Evolutionary conservation across 2,888 invertebrate genomes (phyloP), one percentile per base, ranked within the genome.

Genomic region (Girardia tigrina): DNA sequence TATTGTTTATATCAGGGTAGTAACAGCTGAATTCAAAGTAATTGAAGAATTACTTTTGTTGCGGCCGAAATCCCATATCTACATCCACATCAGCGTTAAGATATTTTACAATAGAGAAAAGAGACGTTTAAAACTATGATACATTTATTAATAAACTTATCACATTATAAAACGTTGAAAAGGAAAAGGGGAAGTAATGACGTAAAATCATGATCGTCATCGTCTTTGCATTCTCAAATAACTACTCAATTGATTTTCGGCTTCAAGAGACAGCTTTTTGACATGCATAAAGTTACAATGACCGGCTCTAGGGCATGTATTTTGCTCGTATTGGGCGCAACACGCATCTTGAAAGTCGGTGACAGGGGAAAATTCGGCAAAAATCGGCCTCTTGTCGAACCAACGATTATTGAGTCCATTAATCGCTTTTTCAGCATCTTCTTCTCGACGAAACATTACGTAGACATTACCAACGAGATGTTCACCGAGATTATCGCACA

Each of bases 261-360:
- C 4, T 83, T 95, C 94, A 78, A 94, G 88, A 0, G 95, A 95
- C 80, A 98, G 97, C 14, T 97, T 97, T 83, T 98, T 98, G 84
- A 98, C 87, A 83, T 98, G 98, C 98, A 99, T 99, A 86, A 98
- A 99, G 86, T 99, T 99, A 85, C 98, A 98, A 86, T 99, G 99
- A 42, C 97, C 98, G 80, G 94, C 94, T 76, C 97, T 88, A 0
- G 94, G 95, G 84, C 98, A 98, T 86, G 95, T 97, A 0, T 94
- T 95, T 92, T 95, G 94, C 86, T 98, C 97, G 84, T 98, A 98
- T 86, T 98, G 98, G 42, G 98, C 90, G 83, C 98, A 98, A 83
- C 98, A 97, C 0, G 97, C 97, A 86, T 98, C 98, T 80, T 97
- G 89, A 84, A 99, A 98, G 86, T 98, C 98, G 75, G 98, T 98